These are phyloP conservation scores for Phaethornis superciliosus DNA, from an alignment of 2,113 vertebrate genomes.

Conservation along the genomic window DNA sequence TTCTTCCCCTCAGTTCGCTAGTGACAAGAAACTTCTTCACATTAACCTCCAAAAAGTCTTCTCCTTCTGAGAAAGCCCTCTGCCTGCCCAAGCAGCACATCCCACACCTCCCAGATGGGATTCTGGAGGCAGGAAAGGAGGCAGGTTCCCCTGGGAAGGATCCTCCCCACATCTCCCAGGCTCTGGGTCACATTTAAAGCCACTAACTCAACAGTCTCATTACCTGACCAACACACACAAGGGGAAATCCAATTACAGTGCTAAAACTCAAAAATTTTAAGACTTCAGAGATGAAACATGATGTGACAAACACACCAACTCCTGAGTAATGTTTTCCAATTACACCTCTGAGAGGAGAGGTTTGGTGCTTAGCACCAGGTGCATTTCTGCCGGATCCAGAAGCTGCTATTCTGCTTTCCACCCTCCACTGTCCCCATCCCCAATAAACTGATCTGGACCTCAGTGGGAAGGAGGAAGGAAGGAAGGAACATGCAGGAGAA, in stretches of 20 bases:
- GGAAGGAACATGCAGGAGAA: background rate
- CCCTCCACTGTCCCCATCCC: background rate
- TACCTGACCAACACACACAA: accelerated
- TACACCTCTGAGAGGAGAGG: background rate
- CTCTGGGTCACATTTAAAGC: background rate
- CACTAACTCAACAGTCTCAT: background rate
- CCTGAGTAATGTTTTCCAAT: background rate
- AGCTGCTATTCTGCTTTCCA: background rate
- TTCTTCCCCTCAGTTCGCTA: background rate
- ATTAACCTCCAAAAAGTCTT: background rate
- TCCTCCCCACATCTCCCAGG: background rate
- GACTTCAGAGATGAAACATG: background rate
- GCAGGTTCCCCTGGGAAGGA: background rate
- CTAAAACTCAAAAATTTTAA: background rate
- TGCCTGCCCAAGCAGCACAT: background rate
- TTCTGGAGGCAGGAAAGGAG: background rate
- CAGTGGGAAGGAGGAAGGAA: background rate
- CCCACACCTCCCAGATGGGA: background rate
- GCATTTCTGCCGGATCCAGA: background rate
- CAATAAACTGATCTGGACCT: background rate
- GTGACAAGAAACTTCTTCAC: background rate
- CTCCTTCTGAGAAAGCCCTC: background rate
- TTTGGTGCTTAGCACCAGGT: background rate
- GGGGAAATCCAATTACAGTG: background rate
- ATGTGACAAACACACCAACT: accelerated